A percentile compares a stretch with the other conserved stretches of the same genome.
Conservation (phyloP, 2,113 vertebrate genomes). For the Lepisosteus oculatus region DNA sequence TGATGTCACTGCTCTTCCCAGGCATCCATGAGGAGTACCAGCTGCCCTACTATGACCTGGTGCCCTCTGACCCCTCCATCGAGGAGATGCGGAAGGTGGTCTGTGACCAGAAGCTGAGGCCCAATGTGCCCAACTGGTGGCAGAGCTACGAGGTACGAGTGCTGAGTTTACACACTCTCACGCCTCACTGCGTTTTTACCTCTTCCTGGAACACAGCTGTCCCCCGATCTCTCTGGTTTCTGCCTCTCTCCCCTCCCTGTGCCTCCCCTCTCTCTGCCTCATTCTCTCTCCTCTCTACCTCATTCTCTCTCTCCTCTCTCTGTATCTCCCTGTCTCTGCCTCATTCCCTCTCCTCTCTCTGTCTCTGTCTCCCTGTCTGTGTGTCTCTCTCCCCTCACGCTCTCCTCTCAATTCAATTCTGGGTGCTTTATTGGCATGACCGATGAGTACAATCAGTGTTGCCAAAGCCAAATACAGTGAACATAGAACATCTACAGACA, state of each 20-base stretch:
- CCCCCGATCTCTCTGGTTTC: too few relatives aligned
- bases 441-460: too few relatives aligned
- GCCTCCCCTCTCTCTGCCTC: neutral
- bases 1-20: conserved; percentile 39
- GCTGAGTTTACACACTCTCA: neutral
- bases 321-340: neutral
- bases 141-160: conserved; percentile 90
- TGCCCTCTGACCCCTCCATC: conserved; percentile 95
- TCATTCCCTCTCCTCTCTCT: neutral
- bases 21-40: conserved; percentile 97
- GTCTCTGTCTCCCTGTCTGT: too few relatives aligned
- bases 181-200: too few relatives aligned
- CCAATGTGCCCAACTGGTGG: conserved; percentile 98
- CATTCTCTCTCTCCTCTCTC: neutral
- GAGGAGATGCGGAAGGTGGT: conserved; percentile 98
- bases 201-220: neutral
- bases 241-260: neutral
- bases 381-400: too few relatives aligned
- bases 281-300: too few relatives aligned
- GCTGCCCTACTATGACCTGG: conserved; percentile 93
- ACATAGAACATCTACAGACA: too few relatives aligned
- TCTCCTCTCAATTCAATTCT: too few relatives aligned
- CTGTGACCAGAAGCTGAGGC: conserved; percentile 94
- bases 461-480: too few relatives aligned
- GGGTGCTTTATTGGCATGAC: too few relatives aligned